phyloP scores from a whole-genome alignment of 2,797 vertebrate genomes.

The Acanthis flammea region DNA sequence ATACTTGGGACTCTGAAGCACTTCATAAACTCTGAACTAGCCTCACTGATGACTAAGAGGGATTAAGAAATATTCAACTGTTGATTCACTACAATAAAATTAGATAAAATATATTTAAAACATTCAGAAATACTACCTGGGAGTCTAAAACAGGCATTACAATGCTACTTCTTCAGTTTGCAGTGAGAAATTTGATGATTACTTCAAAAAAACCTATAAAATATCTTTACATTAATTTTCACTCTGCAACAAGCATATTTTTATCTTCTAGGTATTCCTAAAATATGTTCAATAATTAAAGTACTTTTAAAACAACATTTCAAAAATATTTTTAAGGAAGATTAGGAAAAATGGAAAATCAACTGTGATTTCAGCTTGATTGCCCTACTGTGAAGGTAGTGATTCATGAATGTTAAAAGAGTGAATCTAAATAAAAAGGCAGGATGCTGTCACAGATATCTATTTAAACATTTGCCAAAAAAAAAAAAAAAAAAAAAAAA shows the following conservation, averaged over 20 bases:
- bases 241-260: background rate
- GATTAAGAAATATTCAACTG: background rate
- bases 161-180: background rate
- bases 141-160: background rate
- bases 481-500: no score
- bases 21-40: background rate
- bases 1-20: background rate
- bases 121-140: background rate
- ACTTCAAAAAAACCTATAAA: background rate
- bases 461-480: background rate
- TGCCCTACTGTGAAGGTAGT: background rate
- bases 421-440: background rate
- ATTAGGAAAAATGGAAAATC: background rate
- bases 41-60: background rate
- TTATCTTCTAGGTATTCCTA: background rate
- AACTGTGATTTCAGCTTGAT: background rate
- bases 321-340: background rate
- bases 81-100: background rate
- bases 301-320: background rate
- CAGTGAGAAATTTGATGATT: background rate
- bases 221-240: background rate
- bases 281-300: background rate
- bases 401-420: background rate
- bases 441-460: background rate
- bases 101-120: background rate